Evolutionary conservation across 2,797 vertebrate genomes (phyloP).

Genomic region (Pterois miles): DNA sequence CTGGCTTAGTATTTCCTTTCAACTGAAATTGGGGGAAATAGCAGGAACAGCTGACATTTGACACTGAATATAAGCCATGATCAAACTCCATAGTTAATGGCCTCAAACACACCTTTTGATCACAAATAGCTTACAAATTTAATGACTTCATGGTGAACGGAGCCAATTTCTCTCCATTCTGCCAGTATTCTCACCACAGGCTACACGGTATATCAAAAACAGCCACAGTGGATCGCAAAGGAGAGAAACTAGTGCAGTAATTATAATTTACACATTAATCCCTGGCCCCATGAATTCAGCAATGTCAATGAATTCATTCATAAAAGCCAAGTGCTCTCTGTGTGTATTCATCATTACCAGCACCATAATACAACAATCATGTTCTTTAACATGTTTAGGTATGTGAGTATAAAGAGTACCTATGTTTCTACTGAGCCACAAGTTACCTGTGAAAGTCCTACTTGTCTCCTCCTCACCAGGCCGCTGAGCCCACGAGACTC

Average conservation of each 20-base stretch:
- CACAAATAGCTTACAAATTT: slow-evolving; percentile 71
- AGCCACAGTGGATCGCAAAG: slow-evolving; percentile 38
- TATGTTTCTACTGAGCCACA: not conserved
- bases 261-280: slow-evolving; percentile 51
- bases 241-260: slow-evolving; percentile 41
- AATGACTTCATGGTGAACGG: slow-evolving; percentile 73
- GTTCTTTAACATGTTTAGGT: slow-evolving; percentile 5
- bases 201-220: slow-evolving; percentile 50
- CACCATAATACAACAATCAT: not conserved
- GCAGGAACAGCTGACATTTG: slow-evolving; percentile 66
- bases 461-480: slow-evolving; percentile 76
- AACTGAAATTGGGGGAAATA: slow-evolving; percentile 36
- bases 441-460: slow-evolving; percentile 46
- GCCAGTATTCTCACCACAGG: slow-evolving; percentile 59
- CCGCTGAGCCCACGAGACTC: slow-evolving; percentile 86
- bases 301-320: slow-evolving; percentile 27
- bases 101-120: slow-evolving; percentile 76
- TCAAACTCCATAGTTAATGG: slow-evolving; percentile 68
- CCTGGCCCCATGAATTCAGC: slow-evolving; percentile 29
- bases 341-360: slow-evolving; percentile 17
- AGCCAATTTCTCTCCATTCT: slow-evolving; percentile 66
- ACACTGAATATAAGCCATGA: slow-evolving; percentile 58
- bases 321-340: slow-evolving; percentile 16
- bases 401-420: not conserved
- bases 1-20: slow-evolving; percentile 43